Evolutionary conservation across 1,140 invertebrate genomes (phyloP), one percentile per base, ranked within the genome.

Genomic region (Ceratina calcarata): DNA sequence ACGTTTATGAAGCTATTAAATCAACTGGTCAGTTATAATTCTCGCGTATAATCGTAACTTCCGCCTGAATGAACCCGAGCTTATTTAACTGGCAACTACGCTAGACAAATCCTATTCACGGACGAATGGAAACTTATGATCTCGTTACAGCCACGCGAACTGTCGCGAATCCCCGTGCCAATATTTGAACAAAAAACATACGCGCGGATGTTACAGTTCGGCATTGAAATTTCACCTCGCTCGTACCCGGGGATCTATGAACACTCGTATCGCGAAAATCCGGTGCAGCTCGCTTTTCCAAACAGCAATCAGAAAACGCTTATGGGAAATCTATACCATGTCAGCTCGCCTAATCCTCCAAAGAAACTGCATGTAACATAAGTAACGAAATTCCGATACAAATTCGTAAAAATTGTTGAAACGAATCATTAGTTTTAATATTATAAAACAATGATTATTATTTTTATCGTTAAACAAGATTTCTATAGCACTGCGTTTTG

Each of bases 261-360:
- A 45, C 24, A 77, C 49, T 65, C 32, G 15, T 64, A 58, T 67
- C 64, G 53, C 27, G 69, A 65, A 62, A 73, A 58, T 73, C 61
- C 49, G 32, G 10, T 20, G 49, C 15, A 27, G 27, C 16, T 70
- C 51, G 66, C 51, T 79, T 65, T 73, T 37, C 37, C 61, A 79
- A 79, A 79, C 32, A 73, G 49, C 70, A 64, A 62, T 55, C 69
- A 27, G 69, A 64, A 58, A 65, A 49, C 61, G 61, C 70, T 79
- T 77, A 73, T 55, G 74, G 65, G 58, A 81, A 81, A 81, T 77
- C 60, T 80, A 67, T 80, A 67, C 51, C n/a, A 18, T 27, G 16
- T 55, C 55, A 13, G 65, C 15, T 4, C 22, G 12, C 32, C 22
- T 73, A 73, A 73, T 73, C 61, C 77, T 20, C 16, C 49, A 7